Percentiles rank a stretch among this genome's conserved stretches.
phyloP scores from a whole-genome alignment of 2,888 invertebrate genomes.

The Drosophila fulvimacula region DNA sequence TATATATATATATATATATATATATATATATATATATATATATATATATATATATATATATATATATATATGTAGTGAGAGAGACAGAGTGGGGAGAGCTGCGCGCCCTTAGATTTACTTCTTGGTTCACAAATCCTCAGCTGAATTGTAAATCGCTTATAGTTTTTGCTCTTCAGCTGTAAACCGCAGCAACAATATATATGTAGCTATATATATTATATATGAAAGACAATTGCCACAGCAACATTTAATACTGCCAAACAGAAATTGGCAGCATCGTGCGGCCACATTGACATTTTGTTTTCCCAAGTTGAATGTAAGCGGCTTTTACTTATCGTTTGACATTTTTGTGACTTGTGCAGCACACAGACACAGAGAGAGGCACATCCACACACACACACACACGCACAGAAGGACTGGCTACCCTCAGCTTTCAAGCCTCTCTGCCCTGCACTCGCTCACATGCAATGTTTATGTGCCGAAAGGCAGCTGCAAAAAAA shows the following conservation, averaged over 20 bases:
- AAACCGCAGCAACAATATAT: slow-evolving; percentile 54
- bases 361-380: slow-evolving; percentile 2
- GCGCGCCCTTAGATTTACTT: slow-evolving; percentile 1
- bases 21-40: background rate
- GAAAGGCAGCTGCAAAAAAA: slow-evolving; percentile 30
- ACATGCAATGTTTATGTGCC: slow-evolving; percentile 13
- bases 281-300: slow-evolving; percentile 41
- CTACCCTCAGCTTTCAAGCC: background rate
- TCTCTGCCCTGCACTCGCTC: slow-evolving; percentile 5
- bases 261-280: slow-evolving; percentile 60
- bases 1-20: background rate
- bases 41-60: background rate
- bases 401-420: background rate
- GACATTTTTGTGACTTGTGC: slow-evolving; percentile 65
- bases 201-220: slow-evolving; percentile 10
- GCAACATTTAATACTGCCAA: slow-evolving; percentile 63
- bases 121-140: slow-evolving; percentile 29
- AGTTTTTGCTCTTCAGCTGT: slow-evolving; percentile 27
- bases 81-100: background rate
- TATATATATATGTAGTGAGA: background rate
- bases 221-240: slow-evolving; percentile 53
- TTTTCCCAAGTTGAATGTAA: slow-evolving; percentile 59
- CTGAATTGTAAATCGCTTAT: slow-evolving; percentile 55
- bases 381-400: slow-evolving; percentile 8
- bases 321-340: slow-evolving; percentile 73